Base-by-base conservation (phyloP, 2,797 vertebrate genomes). In the Serranus cabrilla region DNA sequence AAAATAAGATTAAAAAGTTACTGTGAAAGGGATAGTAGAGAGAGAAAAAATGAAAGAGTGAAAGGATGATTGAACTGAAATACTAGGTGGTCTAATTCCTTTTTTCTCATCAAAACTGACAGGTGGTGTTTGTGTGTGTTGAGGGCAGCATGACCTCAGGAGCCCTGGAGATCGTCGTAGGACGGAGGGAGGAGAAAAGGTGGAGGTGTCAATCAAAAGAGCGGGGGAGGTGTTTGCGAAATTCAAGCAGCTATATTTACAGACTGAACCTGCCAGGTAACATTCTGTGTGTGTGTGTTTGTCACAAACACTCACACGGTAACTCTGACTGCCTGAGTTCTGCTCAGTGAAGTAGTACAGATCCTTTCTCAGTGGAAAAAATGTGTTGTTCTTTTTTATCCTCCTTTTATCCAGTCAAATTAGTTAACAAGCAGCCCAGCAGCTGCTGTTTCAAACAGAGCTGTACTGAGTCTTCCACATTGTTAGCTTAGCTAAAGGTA, bases 211-310 rank as follows among this genome's bases (percentile, higher is more conserved):
- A 45, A 16, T 45, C 2, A n/a, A 45, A 60, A 45, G 42, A 58
- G 14, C 14, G 45, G 34, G 23, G 50, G 56, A 18, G 51, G 51
- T 55, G 21, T 42, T 10, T 20, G 9, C 3, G 7, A 64, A 58
- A 74, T 59, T 60, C 7, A 71, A 69, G 62, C 63, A 25, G 54
- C 47, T 47, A 59, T 57, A 58, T 73, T 73, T 61, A 72, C 17
- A 21, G 42, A 63, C 13, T 12, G 59, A 69, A 73, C 76, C 62
- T 31, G 81, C 42, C 27, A 0, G 42, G 61, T 43, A 6, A 31
- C 72, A 72, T 79, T 79, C 76, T 65, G 57, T 20, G 2, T 2
- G 6, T 52, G 65, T 23, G 42, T 37, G 20, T 62, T 60, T 61
- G 69, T 75, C 43, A 40, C 51, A 67, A 71, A 67, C 46, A 67